Conservation (phyloP, 2,888 invertebrate species). For the Zhuqinia jingwanae region DNA sequence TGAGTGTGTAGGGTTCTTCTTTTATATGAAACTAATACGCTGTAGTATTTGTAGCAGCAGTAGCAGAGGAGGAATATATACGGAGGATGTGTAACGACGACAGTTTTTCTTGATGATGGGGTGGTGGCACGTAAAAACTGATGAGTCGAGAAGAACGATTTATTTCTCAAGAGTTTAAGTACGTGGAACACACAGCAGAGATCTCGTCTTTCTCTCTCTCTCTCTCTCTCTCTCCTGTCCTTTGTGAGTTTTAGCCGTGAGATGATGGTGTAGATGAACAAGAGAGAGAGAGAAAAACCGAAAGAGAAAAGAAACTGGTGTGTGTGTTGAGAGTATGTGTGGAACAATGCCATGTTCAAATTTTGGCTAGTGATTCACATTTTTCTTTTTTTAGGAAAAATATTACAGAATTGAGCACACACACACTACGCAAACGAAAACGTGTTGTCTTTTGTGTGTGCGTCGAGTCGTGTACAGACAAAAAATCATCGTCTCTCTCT, state of each 20-base stretch:
- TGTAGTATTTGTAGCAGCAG: neutral
- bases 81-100: slow-evolving; percentile 34
- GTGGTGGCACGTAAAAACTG: slow-evolving; percentile 70
- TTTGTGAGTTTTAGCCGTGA: neutral
- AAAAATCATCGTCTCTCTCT: neutral
- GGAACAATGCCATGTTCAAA: too few relatives aligned
- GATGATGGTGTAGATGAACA: slow-evolving; percentile 9
- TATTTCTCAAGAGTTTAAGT: slow-evolving; percentile 67
- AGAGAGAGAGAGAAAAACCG: neutral
- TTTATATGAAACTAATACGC: slow-evolving; percentile 26
- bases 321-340: too few relatives aligned
- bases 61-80: too few relatives aligned
- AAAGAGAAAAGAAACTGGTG: neutral
- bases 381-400: neutral
- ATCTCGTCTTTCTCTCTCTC: too few relatives aligned
- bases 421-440: neutral
- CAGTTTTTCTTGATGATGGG: slow-evolving; percentile 62
- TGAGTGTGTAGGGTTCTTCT: slow-evolving; percentile 31
- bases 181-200: slow-evolving; percentile 56
- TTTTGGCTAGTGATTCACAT: neutral
- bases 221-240: too few relatives aligned
- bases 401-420: too few relatives aligned
- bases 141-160: slow-evolving; percentile 70
- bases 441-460: neutral
- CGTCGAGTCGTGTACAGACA: too few relatives aligned